Base-by-base conservation (phyloP, 2,113 vertebrate species). In the Melanerpes formicivorus region DNA sequence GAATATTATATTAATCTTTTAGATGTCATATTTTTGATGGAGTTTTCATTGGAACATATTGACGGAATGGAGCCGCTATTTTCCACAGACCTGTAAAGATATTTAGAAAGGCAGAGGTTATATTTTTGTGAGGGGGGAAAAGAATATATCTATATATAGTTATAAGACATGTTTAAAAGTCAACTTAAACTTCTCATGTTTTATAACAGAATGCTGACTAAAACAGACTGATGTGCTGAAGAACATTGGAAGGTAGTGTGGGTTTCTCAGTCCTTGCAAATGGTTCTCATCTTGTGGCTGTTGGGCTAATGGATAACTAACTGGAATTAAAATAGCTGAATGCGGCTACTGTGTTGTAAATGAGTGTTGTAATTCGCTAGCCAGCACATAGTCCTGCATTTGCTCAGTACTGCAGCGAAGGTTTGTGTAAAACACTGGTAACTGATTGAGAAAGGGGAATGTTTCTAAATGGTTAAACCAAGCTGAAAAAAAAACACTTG, bases 321-420 rank as follows among this genome's bases (percentile, higher is more conserved):
- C 97, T 98, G 97, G 97, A 98, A 96, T 91, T 97, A 85, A 94
- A 95, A 93, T 81, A 95, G 90, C 94, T 93, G 84, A 97, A 85
- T 93, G 91, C 94, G 95, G 94, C 95, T 96, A 80, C 93, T 95
- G 40, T 93, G 80, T 90, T 87, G 11, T 30, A 76, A 88, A 84
- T 37, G 50, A 89, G 67, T 90, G 76, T 88, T 95, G 25, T 93
- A 89, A 91, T 88, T 96, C 84, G 85, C 59, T 90, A 93, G 85
- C 82, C 63, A 94, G 83, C 23, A 27, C 75, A 84, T 46, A 90
- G 87, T 83, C 74, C 70, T 91, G 90, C 42, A 71, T 91, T 95
- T 95, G 75, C 92, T 95, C 74, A 88, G 73, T 95, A 84, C 89
- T 95, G 87, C 90, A 96, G 94, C 93, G 91, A 79, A 96, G 88